Conservation (phyloP, 1,140 invertebrate species). For the Lordiphosa stackelbergi region DNA sequence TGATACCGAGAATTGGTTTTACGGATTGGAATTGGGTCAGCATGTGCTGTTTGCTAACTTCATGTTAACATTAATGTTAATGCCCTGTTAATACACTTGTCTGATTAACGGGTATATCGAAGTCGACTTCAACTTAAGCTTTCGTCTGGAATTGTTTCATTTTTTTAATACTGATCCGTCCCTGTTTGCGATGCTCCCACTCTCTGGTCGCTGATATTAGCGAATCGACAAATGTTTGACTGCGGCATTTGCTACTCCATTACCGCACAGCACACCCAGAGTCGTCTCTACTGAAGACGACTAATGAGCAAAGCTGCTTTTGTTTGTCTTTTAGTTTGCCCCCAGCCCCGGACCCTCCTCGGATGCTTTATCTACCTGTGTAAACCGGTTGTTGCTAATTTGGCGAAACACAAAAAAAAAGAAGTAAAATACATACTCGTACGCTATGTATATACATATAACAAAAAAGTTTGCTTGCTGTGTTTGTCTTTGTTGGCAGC, state of each 20-base stretch:
- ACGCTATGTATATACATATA: conserved; percentile 3
- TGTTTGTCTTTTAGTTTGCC: conserved; percentile 52
- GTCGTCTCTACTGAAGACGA: conserved; percentile 15
- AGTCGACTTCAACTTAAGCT: too few species aligned
- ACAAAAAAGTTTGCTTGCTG: conserved; percentile 12
- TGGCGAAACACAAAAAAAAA: conserved; percentile 50
- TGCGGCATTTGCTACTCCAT: conserved; percentile 20
- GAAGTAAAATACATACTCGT: conserved; percentile 22
- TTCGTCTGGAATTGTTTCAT: too few species aligned
- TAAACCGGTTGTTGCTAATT: conserved; percentile 67
- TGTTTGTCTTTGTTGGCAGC: conserved; percentile 14
- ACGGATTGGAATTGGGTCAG: too few species aligned
- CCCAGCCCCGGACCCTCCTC: conserved; percentile 11
- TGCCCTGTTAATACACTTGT: too few species aligned
- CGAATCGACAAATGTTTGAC: conserved; percentile 30
- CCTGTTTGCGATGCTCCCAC: background rate
- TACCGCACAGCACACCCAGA: conserved; percentile 12
- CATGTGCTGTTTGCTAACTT: too few species aligned
- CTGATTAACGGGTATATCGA: too few species aligned
- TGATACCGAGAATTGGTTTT: too few species aligned
- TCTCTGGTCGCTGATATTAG: conserved; percentile 19
- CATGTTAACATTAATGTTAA: too few species aligned
- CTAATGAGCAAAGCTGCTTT: conserved; percentile 63
- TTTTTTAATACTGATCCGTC: background rate
- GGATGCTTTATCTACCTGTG: conserved; percentile 32